phyloP scores from a whole-genome alignment of 2,888 invertebrate genomes.

The Aethes cnicana region DNA sequence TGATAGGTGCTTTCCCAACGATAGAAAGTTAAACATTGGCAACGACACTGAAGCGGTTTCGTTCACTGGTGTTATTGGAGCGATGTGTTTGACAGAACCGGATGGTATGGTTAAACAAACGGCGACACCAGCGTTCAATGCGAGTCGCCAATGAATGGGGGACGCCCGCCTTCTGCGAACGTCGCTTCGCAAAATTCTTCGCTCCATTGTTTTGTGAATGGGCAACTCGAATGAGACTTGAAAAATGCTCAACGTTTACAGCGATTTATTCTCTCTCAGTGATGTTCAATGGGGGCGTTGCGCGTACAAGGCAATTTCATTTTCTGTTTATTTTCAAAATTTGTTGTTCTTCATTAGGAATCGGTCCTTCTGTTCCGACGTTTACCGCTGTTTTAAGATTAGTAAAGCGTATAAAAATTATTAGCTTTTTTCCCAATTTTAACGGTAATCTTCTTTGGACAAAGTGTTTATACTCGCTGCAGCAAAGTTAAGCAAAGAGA shows the following conservation, averaged over 20 bases:
- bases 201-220: conserved; percentile 60
- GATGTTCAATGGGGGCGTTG: conserved; percentile 2
- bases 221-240: conserved; percentile 33
- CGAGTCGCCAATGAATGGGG: conserved; percentile 57
- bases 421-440: conserved; percentile 12
- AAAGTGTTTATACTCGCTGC: too few species aligned
- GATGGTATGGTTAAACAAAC: conserved; percentile 68
- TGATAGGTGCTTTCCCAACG: conserved; percentile 66
- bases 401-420: too few species aligned
- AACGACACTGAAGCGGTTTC: conserved; percentile 56
- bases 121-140: conserved; percentile 52
- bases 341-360: neutral
- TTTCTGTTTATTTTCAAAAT: conserved; percentile 2
- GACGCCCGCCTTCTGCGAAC: conserved; percentile 57
- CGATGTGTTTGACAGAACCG: conserved; percentile 52
- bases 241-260: conserved; percentile 25
- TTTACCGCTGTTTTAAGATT: too few species aligned
- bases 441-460: neutral
- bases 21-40: conserved; percentile 75
- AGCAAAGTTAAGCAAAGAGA: too few species aligned
- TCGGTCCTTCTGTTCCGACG: neutral
- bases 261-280: conserved; percentile 21
- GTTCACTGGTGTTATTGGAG: conserved; percentile 70
- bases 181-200: conserved; percentile 66
- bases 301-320: neutral